These are phyloP conservation scores for Virgularia gustaviana DNA, from an alignment of 92 coral and sea anemone species.

Conservation along the genomic window DNA sequence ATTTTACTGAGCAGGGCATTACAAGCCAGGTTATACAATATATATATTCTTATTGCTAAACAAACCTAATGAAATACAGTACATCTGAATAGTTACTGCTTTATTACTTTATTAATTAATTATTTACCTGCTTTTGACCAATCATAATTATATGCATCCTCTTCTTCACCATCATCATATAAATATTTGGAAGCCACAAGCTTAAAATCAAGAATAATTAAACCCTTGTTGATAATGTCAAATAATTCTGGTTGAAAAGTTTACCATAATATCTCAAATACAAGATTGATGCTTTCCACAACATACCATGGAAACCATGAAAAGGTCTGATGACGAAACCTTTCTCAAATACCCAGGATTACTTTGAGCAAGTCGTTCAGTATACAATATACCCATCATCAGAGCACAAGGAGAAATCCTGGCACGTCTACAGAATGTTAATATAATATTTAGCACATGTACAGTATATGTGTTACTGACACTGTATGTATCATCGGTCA, in stretches of 20 bases:
- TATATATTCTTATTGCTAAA: no score
- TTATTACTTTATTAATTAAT: not conserved
- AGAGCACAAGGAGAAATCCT: slow-evolving; percentile 92
- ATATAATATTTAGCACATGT: not conserved
- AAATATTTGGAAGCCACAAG: slow-evolving; percentile 96
- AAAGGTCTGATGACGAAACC: slow-evolving; percentile 81
- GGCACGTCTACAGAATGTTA: slow-evolving; percentile 64
- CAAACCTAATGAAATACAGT: no score
- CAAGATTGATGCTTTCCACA: not conserved
- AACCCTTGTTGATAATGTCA: not conserved
- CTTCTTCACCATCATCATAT: slow-evolving; percentile 97
- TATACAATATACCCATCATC: slow-evolving; percentile 96
- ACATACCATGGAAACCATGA: slow-evolving; percentile 89
- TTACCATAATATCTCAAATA: not conserved
- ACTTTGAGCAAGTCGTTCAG: slow-evolving; percentile 76
- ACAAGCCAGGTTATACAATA: no score
- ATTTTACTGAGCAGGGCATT: no score
- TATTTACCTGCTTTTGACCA: slow-evolving; percentile 92
- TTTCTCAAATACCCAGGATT: slow-evolving; percentile 55
- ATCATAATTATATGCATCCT: slow-evolving; percentile 88
- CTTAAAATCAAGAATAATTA: slow-evolving; percentile 40
- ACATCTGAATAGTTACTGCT: not conserved
- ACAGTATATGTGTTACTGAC: not conserved
- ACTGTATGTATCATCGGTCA: no score
- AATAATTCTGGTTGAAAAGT: not conserved